Conservation (phyloP, 1,140 invertebrate genomes). For the Zaprionus davidi region DNA sequence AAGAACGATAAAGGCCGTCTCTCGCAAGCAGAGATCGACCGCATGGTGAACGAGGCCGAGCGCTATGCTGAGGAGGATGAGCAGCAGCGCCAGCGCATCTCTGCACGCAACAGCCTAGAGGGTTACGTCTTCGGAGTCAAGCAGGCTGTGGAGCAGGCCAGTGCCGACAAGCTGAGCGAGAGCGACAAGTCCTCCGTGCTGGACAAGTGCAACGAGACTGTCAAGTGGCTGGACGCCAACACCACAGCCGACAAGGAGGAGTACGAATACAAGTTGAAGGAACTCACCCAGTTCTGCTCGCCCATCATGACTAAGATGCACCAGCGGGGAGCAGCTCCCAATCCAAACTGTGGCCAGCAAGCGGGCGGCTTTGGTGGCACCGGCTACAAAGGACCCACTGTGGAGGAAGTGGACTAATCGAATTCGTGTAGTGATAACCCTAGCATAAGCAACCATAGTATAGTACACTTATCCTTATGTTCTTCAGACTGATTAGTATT, state of each 20-base stretch:
- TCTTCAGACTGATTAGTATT: constrained; percentile 21
- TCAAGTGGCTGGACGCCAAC: constrained; percentile 87
- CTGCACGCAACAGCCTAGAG: constrained; percentile 87
- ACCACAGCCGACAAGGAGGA: constrained; percentile 87
- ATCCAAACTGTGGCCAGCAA: constrained; percentile 81
- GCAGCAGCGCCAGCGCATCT: constrained; percentile 88
- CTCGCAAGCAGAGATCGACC: constrained; percentile 92
- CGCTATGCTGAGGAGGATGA: constrained; percentile 87
- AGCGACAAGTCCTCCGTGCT: constrained; percentile 87
- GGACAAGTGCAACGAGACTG: constrained; percentile 86
- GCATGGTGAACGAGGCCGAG: constrained; percentile 76
- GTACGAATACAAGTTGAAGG: constrained; percentile 86
- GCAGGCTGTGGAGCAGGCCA: constrained; percentile 85
- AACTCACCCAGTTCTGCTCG: constrained; percentile 85
- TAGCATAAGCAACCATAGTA: neutral
- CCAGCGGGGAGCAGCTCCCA: constrained; percentile 72
- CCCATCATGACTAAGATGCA: constrained; percentile 87
- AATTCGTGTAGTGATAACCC: constrained; percentile 1
- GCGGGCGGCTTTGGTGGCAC: constrained; percentile 84
- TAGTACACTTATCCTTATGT: neutral
- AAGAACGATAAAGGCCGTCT: constrained; percentile 93
- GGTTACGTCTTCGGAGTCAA: constrained; percentile 90
- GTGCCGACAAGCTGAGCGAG: constrained; percentile 87
- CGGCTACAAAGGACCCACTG: constrained; percentile 86
- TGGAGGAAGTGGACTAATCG: constrained; percentile 90